Percentiles rank a stretch among this genome's conserved stretches.
phyloP scores from a whole-genome alignment of 2,113 vertebrate genomes.

The Mustela lutreola region DNA sequence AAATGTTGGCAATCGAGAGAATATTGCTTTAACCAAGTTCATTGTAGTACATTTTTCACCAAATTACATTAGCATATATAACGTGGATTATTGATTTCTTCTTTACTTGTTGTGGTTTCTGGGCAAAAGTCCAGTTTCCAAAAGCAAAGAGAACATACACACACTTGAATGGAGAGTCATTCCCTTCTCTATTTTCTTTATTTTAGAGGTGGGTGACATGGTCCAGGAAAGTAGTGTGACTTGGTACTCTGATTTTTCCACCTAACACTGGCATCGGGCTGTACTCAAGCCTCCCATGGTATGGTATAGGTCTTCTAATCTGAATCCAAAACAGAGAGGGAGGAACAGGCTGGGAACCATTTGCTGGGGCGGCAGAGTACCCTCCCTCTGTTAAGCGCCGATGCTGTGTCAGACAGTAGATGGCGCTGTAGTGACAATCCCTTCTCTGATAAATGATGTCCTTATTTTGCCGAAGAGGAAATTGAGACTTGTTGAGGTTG shows the following conservation, averaged over 20 bases:
- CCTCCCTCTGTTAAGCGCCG: background rate
- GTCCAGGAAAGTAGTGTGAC: background rate
- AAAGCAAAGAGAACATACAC: background rate
- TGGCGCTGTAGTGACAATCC: background rate
- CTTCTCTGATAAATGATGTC: background rate
- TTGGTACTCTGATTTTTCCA: background rate
- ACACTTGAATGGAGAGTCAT: background rate
- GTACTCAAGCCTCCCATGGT: background rate
- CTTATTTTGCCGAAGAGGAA: slow-evolving; percentile 15
- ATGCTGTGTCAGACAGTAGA: background rate
- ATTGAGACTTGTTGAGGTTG: background rate
- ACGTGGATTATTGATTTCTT: slow-evolving; percentile 63
- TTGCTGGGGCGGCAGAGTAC: background rate
- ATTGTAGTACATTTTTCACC: slow-evolving; percentile 19
- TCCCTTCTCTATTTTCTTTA: slow-evolving; percentile 33
- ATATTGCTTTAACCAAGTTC: slow-evolving; percentile 1
- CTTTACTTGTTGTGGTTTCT: slow-evolving; percentile 58
- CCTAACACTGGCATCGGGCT: background rate
- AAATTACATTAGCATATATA: slow-evolving; percentile 74
- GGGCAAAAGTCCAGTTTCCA: slow-evolving; percentile 65
- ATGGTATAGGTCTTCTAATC: background rate
- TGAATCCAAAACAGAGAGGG: background rate
- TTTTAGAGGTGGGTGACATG: background rate
- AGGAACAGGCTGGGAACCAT: background rate
- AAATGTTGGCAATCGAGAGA: background rate